Conservation (phyloP, 2,888 invertebrate species). For the Masnerella sp. region DNA sequence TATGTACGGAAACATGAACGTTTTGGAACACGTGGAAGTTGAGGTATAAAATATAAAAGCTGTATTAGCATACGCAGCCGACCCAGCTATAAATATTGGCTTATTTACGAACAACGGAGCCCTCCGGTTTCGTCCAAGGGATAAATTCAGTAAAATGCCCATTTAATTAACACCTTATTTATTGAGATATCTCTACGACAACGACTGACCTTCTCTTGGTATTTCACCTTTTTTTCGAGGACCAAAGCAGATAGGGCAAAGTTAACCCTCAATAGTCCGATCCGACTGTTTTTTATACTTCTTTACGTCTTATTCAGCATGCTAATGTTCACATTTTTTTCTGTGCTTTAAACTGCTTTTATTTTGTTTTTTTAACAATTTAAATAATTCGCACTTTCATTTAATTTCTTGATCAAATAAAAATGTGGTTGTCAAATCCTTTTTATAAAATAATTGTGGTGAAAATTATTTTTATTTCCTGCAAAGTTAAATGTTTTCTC, state of each 20-base stretch:
- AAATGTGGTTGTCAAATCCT: too few species aligned
- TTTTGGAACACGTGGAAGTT: constrained; percentile 34
- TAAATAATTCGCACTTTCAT: background rate
- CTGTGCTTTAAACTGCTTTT: background rate
- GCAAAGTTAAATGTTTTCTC: too few species aligned
- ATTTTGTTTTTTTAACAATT: background rate
- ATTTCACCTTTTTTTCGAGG: constrained; percentile 51
- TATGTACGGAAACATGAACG: constrained; percentile 40
- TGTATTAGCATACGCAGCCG: constrained; percentile 58
- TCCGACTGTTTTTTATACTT: constrained; percentile 31
- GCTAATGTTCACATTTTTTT: constrained; percentile 38
- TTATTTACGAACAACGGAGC: constrained; percentile 72
- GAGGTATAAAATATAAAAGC: constrained; percentile 52
- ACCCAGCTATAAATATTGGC: constrained; percentile 73
- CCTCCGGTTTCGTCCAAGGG: constrained; percentile 63
- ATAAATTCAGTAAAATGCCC: constrained; percentile 76
- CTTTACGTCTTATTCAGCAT: constrained; percentile 38
- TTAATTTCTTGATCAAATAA: too few species aligned
- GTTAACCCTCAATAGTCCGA: constrained; percentile 47
- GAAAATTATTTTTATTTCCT: too few species aligned
- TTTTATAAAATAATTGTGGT: too few species aligned
- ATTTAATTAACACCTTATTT: constrained; percentile 77
- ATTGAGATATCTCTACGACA: constrained; percentile 72
- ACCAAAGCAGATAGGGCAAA: constrained; percentile 42
- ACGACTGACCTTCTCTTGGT: constrained; percentile 54